These are phyloP conservation scores for Stichopus chloronotus DNA, from an alignment of 35 echinoderm and acorn worm genomes.

Conservation along the genomic window DNA sequence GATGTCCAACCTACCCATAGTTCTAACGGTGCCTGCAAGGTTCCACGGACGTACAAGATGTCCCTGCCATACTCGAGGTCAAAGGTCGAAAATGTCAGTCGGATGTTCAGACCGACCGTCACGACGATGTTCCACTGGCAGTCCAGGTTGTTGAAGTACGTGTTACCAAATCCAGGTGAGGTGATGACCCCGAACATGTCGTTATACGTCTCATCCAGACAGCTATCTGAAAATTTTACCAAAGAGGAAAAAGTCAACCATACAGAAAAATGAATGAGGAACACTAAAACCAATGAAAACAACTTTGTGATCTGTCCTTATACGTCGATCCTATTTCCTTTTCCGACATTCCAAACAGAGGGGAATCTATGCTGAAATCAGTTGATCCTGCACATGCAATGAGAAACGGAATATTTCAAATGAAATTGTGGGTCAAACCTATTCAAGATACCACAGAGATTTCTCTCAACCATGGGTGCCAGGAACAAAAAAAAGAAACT, in stretches of 20 bases:
- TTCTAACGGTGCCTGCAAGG: constrained; percentile 34
- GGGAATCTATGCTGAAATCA: no score
- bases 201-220: constrained; percentile 59
- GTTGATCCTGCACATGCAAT: no score
- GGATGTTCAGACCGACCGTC: constrained; percentile 49
- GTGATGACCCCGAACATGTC: constrained; percentile 59
- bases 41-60: constrained; percentile 67
- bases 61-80: constrained; percentile 82
- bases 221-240: constrained; percentile 68
- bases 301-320: not conserved
- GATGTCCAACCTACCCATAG: constrained; percentile 56
- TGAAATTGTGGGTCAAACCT: no score
- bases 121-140: constrained; percentile 86
- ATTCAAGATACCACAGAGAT: no score
- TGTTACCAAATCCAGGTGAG: constrained; percentile 68
- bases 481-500: no score
- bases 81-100: constrained; percentile 72
- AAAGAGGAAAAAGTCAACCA: not conserved
- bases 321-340: not conserved
- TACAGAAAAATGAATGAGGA: not conserved
- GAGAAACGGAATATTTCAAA: no score
- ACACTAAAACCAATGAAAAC: no score
- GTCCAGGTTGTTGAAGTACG: constrained; percentile 76
- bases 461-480: no score
- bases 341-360: no score